phyloP scores from a whole-genome alignment of 2,888 invertebrate species.

The Muscina levida region DNA sequence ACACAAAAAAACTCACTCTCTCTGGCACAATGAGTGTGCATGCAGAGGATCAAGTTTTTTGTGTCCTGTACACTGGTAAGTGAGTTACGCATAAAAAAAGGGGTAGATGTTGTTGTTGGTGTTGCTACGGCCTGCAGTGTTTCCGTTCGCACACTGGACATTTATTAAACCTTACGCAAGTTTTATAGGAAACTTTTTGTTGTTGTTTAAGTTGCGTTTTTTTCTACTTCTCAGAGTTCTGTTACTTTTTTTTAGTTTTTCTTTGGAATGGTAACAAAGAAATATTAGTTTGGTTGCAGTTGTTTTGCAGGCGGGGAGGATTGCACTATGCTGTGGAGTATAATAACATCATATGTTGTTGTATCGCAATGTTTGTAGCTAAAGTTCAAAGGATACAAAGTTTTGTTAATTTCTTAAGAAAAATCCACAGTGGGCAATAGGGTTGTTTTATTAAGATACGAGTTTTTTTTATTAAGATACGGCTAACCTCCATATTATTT shows the following conservation, averaged over 20 bases:
- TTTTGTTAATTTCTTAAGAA: conserved; percentile 11
- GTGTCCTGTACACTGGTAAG: not conserved
- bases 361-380: conserved; percentile 1
- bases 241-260: no score
- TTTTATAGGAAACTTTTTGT: conserved; percentile 51
- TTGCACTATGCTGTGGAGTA: conserved; percentile 16
- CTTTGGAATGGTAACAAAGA: conserved; percentile 40
- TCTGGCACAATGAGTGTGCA: not conserved
- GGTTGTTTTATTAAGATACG: no score
- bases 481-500: no score
- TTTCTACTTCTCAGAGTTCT: not conserved
- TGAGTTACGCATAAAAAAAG: conserved; percentile 7
- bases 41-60: conserved; percentile 1
- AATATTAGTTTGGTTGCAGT: conserved; percentile 53
- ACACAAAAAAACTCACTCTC: not conserved
- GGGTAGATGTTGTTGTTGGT: not conserved
- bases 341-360: conserved; percentile 41
- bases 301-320: not conserved
- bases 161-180: conserved; percentile 63
- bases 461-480: no score
- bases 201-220: conserved; percentile 1
- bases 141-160: conserved; percentile 61
- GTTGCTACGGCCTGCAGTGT: conserved; percentile 46
- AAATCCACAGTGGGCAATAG: conserved; percentile 18
- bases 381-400: conserved; percentile 41